Evolutionary conservation across 2,888 invertebrate genomes (phyloP).

Genomic region (Bursaphelenchus okinawaensis): DNA sequence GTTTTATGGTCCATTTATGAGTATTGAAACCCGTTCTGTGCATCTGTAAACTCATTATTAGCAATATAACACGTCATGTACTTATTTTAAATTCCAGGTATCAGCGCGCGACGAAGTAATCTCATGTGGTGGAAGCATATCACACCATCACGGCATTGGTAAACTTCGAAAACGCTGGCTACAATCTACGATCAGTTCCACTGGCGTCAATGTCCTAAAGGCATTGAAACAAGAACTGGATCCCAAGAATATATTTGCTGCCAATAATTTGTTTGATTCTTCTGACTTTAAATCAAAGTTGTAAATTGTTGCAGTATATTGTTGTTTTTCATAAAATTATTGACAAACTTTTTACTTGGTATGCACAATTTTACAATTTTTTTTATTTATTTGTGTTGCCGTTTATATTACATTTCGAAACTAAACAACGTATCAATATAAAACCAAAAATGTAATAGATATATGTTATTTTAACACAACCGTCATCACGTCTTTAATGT

Average conservation of each 20-base stretch:
- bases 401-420: neutral
- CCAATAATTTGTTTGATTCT: slow-evolving; percentile 69
- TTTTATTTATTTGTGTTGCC: no score
- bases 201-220: slow-evolving; percentile 72
- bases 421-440: neutral
- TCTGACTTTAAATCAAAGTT: neutral
- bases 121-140: slow-evolving; percentile 78
- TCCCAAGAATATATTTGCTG: slow-evolving; percentile 87
- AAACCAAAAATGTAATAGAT: neutral
- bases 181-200: slow-evolving; percentile 73
- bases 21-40: no score
- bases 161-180: slow-evolving; percentile 84
- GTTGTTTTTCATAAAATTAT: neutral
- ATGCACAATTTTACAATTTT: neutral
- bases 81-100: no score
- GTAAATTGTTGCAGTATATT: neutral
- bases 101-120: slow-evolving; percentile 86
- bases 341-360: neutral
- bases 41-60: no score
- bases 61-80: no score
- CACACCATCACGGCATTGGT: slow-evolving; percentile 66
- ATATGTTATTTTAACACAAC: neutral
- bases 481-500: no score
- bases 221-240: slow-evolving; percentile 82
- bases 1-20: no score